Percentiles rank a stretch among this genome's conserved stretches.
These are phyloP conservation scores for Ascidia mentula DNA, from an alignment of 23 tunicate species.

Conservation along the genomic window DNA sequence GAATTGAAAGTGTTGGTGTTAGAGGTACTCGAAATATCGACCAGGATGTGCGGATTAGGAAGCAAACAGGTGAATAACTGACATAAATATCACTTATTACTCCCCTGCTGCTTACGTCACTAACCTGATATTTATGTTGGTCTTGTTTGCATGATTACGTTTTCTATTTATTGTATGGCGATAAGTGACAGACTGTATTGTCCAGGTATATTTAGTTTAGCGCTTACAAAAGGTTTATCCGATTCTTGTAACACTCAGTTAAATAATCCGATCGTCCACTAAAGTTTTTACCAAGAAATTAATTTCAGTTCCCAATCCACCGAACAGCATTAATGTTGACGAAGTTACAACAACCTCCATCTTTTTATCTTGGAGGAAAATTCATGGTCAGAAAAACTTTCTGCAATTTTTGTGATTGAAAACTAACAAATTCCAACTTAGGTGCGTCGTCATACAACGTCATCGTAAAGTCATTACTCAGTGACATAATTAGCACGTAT, in stretches of 20 bases:
- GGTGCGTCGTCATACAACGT: conserved; percentile 32
- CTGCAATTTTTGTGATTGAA: too few relatives aligned
- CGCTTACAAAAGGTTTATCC: too few relatives aligned
- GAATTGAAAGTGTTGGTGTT: conserved; percentile 35
- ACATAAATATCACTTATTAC: too few relatives aligned
- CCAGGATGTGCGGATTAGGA: background rate
- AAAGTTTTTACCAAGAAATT: too few relatives aligned
- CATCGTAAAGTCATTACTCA: background rate
- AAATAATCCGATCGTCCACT: too few relatives aligned
- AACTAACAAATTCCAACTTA: background rate
- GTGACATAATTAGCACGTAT: conserved; percentile 4
- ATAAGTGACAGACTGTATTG: too few relatives aligned
- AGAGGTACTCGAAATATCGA: background rate
- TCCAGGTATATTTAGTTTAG: too few relatives aligned
- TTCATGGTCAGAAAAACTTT: conserved; percentile 31
- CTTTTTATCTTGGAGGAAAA: conserved; percentile 42
- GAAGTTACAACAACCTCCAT: conserved; percentile 30
- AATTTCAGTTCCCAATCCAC: conserved; percentile 59
- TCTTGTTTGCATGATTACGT: too few relatives aligned
- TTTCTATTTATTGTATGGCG: too few relatives aligned
- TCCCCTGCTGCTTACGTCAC: too few relatives aligned
- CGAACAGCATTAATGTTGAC: conserved; percentile 30
- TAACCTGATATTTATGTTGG: too few relatives aligned
- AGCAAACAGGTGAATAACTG: conserved; percentile 35
- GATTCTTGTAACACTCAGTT: too few relatives aligned